A percentile compares a stretch with the other conserved stretches of the same genome.
phyloP scores from a whole-genome alignment of 1,140 invertebrate genomes.

The Batillaria attramentaria region DNA sequence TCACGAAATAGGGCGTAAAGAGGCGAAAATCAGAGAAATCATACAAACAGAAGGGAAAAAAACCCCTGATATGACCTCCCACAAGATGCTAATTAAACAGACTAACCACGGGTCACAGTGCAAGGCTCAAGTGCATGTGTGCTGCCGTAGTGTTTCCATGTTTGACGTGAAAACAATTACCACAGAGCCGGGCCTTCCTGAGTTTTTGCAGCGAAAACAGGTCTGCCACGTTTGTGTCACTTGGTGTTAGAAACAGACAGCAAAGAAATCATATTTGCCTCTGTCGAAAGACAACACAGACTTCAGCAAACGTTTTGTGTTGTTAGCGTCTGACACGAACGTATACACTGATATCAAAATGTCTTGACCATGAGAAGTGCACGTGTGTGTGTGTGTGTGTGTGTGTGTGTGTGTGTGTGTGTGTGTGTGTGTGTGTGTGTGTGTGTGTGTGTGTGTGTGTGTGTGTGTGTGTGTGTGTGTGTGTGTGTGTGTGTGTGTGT shows the following conservation, averaged over 20 bases:
- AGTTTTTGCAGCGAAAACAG: too few relatives aligned
- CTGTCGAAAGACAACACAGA: neutral
- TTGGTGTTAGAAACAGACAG: neutral
- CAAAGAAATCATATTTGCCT: neutral
- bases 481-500: neutral
- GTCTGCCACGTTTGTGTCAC: neutral
- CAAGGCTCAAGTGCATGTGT: too few relatives aligned
- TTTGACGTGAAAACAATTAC: too few relatives aligned
- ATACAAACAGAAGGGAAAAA: too few relatives aligned
- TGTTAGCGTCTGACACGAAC: neutral
- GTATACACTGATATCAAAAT: neutral
- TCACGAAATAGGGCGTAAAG: too few relatives aligned
- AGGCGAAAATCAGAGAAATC: too few relatives aligned
- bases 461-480: neutral
- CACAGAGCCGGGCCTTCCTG: too few relatives aligned
- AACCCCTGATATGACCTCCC: too few relatives aligned
- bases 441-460: constrained; percentile 16
- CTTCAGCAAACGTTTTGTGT: too few relatives aligned
- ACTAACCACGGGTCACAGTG: too few relatives aligned
- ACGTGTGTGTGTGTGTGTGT: constrained; percentile 12
- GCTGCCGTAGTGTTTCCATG: too few relatives aligned
- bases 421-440: constrained; percentile 10
- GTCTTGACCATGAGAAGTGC: neutral
- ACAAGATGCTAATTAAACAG: too few relatives aligned
- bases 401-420: constrained; percentile 19